These are phyloP conservation scores for Actenoides hombroni DNA, from an alignment of 2,113 vertebrate species.

Conservation along the genomic window DNA sequence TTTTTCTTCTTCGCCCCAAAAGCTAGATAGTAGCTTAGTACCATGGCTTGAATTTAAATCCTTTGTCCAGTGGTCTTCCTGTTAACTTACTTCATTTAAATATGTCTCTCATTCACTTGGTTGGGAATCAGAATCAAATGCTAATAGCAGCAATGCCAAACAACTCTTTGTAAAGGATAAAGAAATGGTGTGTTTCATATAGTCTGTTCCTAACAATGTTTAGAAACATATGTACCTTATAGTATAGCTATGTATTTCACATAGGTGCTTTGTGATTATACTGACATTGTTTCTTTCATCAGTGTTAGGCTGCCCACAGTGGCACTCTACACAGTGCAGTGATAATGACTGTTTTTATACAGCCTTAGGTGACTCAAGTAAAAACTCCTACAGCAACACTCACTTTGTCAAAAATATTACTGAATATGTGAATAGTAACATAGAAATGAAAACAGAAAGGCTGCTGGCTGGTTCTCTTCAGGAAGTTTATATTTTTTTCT, in stretches of 20 bases:
- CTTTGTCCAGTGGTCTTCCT: not conserved
- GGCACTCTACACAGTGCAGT: not conserved
- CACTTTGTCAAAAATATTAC: not conserved
- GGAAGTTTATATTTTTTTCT: not conserved
- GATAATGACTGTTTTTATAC: not conserved
- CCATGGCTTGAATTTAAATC: not conserved
- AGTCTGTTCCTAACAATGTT: not conserved
- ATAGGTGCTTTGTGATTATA: not conserved
- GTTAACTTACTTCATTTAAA: not conserved
- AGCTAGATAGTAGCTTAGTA: not conserved
- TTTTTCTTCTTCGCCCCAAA: not conserved
- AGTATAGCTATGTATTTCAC: not conserved
- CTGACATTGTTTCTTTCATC: not conserved
- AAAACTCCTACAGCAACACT: not conserved
- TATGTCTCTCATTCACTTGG: not conserved
- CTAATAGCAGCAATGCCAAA: not conserved
- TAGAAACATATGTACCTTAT: not conserved
- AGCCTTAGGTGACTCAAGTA: not conserved
- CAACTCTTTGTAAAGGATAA: not conserved
- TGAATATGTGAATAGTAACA: not conserved
- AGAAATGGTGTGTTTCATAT: not conserved
- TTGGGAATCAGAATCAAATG: not conserved
- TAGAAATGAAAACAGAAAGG: not conserved
- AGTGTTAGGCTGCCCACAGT: not conserved
- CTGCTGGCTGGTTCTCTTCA: not conserved